Conservation (phyloP, 2,113 vertebrate species). For the Aleadryas rufinucha region DNA sequence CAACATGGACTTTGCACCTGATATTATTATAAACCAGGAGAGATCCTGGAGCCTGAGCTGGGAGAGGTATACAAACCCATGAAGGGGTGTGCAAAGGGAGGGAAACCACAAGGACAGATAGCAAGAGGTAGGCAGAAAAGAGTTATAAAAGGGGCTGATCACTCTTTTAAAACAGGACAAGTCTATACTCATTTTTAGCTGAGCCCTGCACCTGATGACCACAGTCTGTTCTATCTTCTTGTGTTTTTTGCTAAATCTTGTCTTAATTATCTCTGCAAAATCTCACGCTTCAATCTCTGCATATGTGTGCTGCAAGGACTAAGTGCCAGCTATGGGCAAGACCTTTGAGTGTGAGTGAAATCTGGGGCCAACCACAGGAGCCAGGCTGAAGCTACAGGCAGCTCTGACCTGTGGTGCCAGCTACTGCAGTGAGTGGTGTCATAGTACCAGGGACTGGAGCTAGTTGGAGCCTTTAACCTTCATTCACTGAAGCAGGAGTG, state of each 20-base stretch:
- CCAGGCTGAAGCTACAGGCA: not conserved
- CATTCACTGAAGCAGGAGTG: not conserved
- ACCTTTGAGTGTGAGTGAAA: not conserved
- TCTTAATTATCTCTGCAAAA: not conserved
- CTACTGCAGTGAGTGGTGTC: not conserved
- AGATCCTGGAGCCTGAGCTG: not conserved
- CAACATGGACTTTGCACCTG: not conserved
- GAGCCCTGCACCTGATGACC: not conserved
- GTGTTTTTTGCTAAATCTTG: not conserved
- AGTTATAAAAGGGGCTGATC: not conserved
- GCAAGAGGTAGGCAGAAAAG: not conserved
- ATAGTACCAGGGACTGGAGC: not conserved
- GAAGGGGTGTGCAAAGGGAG: not conserved
- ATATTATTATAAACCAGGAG: not conserved
- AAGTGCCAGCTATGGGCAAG: not conserved
- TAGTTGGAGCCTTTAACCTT: not conserved
- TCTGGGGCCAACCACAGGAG: not conserved
- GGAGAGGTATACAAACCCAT: not conserved
- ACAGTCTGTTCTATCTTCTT: not conserved
- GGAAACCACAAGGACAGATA: not conserved
- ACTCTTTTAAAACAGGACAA: not conserved
- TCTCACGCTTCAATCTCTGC: not conserved
- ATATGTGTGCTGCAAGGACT: not conserved
- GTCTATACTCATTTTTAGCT: accelerated
- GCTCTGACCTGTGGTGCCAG: not conserved